phyloP scores from a whole-genome alignment of 2,797 vertebrate species.

The Zalophus californianus region DNA sequence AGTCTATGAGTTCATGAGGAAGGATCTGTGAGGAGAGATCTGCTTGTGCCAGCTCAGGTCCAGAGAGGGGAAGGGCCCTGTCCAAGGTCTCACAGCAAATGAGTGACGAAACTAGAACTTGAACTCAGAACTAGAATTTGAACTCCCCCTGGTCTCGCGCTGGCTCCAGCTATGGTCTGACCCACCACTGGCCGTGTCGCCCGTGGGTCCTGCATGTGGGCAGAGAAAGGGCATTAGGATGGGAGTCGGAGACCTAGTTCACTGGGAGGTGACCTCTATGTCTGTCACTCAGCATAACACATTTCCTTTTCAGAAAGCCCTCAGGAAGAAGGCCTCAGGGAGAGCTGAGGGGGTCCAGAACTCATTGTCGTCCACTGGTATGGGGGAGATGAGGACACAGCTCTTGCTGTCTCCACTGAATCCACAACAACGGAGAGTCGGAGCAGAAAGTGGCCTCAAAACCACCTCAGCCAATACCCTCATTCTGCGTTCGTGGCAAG shows the following conservation, averaged over 20 bases:
- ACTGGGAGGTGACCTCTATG: not conserved
- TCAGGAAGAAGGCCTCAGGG: not conserved
- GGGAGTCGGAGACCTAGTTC: not conserved
- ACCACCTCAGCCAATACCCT: not conserved
- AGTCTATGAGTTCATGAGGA: not conserved
- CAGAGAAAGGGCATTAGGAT: not conserved
- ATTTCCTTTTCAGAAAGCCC: not conserved
- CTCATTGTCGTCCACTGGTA: not conserved
- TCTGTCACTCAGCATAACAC: not conserved
- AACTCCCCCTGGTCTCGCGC: not conserved
- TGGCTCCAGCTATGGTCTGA: not conserved
- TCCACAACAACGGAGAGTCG: not conserved
- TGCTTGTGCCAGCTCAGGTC: not conserved
- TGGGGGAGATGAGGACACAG: not conserved
- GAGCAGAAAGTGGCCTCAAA: not conserved
- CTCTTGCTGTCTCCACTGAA: not conserved
- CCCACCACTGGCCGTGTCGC: not conserved
- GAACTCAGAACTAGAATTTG: not conserved
- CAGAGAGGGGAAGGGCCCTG: not conserved
- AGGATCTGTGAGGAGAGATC: not conserved
- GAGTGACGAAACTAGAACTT: not conserved
- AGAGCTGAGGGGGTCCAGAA: not conserved
- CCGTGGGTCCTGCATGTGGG: not conserved
- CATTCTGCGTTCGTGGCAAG: not conserved
- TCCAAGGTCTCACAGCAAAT: not conserved